A percentile compares a stretch with the other conserved stretches of the same genome.
Evolutionary conservation across 2,888 invertebrate species (phyloP).

Genomic region (Nudaria mundana): DNA sequence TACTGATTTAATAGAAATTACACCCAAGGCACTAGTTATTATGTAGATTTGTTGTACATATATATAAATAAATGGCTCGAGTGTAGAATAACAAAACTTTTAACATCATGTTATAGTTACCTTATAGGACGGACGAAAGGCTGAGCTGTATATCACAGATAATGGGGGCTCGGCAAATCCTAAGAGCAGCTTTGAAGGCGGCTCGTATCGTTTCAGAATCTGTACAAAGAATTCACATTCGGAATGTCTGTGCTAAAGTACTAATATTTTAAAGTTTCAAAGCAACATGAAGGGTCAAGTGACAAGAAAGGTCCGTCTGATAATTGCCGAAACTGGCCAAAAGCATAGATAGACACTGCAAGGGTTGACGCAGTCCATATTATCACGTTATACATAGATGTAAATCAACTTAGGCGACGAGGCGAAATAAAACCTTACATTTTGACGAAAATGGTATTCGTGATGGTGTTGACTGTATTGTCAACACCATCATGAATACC

Average conservation of each 20-base stretch:
- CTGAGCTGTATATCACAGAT: slow-evolving; percentile 83
- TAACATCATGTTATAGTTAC: slow-evolving; percentile 31
- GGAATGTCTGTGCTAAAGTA: slow-evolving; percentile 15
- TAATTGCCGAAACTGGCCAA: too few relatives aligned
- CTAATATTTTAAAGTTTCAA: slow-evolving; percentile 33
- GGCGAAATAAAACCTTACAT: slow-evolving; percentile 41
- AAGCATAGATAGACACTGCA: slow-evolving; percentile 17
- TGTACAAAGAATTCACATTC: slow-evolving; percentile 35
- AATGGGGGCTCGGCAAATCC: slow-evolving; percentile 80
- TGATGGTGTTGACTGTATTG: slow-evolving; percentile 41
- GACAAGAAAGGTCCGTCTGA: slow-evolving; percentile 15
- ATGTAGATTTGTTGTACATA: too few relatives aligned
- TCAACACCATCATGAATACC: slow-evolving; percentile 48
- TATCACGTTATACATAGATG: too few relatives aligned
- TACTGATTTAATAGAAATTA: too few relatives aligned
- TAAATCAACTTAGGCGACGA: too few relatives aligned
- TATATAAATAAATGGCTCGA: too few relatives aligned
- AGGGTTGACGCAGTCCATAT: too few relatives aligned
- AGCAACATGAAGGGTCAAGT: slow-evolving; percentile 58
- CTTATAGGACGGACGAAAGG: slow-evolving; percentile 82
- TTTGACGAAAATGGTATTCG: slow-evolving; percentile 39
- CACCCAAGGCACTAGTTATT: too few relatives aligned
- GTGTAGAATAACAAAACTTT: not conserved
- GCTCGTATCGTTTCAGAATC: slow-evolving; percentile 73
- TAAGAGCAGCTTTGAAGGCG: slow-evolving; percentile 75